Percentiles rank a stretch among this genome's conserved stretches.
Evolutionary conservation across 2,113 vertebrate species (phyloP).

Genomic region (Seriola dumerili): DNA sequence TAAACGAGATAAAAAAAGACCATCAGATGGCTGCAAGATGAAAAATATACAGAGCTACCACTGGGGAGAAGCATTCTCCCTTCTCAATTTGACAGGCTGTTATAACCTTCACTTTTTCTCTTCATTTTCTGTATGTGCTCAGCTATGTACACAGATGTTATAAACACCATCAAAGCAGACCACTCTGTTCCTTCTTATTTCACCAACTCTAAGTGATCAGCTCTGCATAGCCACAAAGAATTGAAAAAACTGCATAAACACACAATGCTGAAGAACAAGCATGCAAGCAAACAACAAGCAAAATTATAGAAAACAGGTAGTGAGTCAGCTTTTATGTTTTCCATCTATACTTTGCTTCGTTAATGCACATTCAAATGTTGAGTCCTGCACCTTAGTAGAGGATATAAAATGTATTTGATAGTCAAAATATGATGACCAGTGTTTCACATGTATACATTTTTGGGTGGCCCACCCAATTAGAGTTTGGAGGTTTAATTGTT

Average conservation of each 20-base stretch:
- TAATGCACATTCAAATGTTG: not conserved
- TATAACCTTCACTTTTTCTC: constrained; percentile 21
- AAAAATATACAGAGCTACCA: constrained; percentile 21
- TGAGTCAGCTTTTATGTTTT: not conserved
- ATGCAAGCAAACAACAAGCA: not conserved
- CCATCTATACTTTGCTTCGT: not conserved
- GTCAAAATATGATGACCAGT: not conserved
- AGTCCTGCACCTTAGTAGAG: not conserved
- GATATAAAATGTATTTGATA: not conserved
- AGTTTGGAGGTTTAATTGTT: not conserved
- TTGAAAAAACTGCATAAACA: not conserved
- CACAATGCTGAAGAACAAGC: not conserved
- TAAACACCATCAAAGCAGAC: constrained; percentile 4
- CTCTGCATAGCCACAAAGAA: not conserved
- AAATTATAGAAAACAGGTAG: too few relatives aligned
- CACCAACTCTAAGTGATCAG: not conserved
- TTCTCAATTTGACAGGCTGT: constrained; percentile 20
- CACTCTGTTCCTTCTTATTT: constrained; percentile 4
- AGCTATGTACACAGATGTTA: constrained; percentile 14
- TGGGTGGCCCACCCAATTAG: too few relatives aligned
- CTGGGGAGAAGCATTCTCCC: constrained; percentile 28
- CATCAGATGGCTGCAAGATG: constrained; percentile 2
- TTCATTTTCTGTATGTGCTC: constrained; percentile 13
- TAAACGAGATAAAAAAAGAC: constrained; percentile 34
- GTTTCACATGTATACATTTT: not conserved